phyloP scores from a whole-genome alignment of 1,140 invertebrate species.

The Drosophila ogumai region DNA sequence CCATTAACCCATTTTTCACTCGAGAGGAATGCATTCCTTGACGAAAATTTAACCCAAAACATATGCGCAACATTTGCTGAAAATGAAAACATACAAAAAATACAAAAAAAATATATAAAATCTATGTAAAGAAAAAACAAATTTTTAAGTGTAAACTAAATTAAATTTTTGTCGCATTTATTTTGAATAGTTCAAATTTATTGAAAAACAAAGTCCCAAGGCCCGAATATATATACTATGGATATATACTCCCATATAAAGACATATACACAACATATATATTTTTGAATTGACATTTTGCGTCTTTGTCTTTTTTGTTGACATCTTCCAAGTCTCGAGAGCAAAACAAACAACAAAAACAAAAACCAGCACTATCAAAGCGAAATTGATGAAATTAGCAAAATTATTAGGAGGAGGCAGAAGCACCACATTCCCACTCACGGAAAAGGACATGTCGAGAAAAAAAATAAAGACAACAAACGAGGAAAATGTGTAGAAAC shows the following conservation, averaged over 20 bases:
- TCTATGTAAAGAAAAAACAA: slow-evolving; percentile 18
- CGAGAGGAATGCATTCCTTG: slow-evolving; percentile 12
- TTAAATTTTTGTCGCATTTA: slow-evolving; percentile 68
- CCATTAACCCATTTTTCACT: slow-evolving; percentile 28
- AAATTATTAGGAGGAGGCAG: slow-evolving; percentile 56
- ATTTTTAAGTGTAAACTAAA: slow-evolving; percentile 56
- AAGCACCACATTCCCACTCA: slow-evolving; percentile 26
- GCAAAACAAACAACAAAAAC: slow-evolving; percentile 1
- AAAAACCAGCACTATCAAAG: slow-evolving; percentile 24
- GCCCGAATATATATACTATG: slow-evolving; percentile 15
- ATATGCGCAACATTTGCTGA: slow-evolving; percentile 77
- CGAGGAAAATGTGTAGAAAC: slow-evolving; percentile 16
- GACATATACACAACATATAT: slow-evolving; percentile 31
- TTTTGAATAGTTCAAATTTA: slow-evolving; percentile 75
- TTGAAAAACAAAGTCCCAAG: slow-evolving; percentile 29
- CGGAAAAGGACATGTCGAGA: slow-evolving; percentile 5
- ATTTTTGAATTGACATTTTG: slow-evolving; percentile 66
- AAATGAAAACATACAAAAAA: slow-evolving; percentile 23
- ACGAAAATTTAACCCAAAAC: slow-evolving; percentile 32
- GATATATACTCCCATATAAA: slow-evolving; percentile 4
- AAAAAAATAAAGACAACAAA: slow-evolving; percentile 9
- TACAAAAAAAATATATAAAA: slow-evolving; percentile 5
- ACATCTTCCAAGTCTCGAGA: slow-evolving; percentile 30
- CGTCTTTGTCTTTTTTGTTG: slow-evolving; percentile 58
- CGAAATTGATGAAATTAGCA: slow-evolving; percentile 55